Evolutionary conservation across 2,113 vertebrate species (phyloP).

Genomic region (Tauraco erythrolophus): DNA sequence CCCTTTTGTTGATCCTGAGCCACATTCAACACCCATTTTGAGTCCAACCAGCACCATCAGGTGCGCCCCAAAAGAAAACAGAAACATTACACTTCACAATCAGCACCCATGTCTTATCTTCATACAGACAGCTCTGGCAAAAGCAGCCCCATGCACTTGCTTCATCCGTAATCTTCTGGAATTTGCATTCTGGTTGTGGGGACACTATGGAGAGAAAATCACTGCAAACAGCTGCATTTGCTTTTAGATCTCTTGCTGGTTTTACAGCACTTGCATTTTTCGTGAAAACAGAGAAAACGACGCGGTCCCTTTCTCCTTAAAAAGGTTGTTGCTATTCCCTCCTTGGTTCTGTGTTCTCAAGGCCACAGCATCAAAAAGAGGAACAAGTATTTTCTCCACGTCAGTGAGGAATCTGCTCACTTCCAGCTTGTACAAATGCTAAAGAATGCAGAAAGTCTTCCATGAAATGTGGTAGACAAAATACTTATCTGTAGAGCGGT

Average conservation of each 20-base stretch:
- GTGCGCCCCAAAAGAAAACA: accelerated
- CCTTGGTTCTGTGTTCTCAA: not conserved
- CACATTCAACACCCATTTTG: accelerated
- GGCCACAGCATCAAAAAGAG: not conserved
- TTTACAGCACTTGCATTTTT: not conserved
- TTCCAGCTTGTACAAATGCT: not conserved
- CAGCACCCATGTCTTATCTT: not conserved
- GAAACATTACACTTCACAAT: not conserved
- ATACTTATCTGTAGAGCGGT: not conserved
- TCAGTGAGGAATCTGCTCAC: not conserved
- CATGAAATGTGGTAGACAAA: not conserved
- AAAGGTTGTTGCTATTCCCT: not conserved
- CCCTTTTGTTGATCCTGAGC: not conserved
- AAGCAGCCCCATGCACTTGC: not conserved
- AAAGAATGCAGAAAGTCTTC: not conserved
- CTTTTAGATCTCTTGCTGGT: not conserved
- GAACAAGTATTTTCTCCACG: not conserved
- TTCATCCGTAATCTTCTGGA: not conserved
- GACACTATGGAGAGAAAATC: not conserved
- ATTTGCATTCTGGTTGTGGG: not conserved
- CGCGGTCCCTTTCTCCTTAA: not conserved
- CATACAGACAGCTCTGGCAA: not conserved
- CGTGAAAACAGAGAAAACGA: not conserved
- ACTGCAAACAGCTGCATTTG: not conserved
- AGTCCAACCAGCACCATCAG: not conserved